A percentile compares a stretch with the other conserved stretches of the same genome.
These are phyloP conservation scores for Enteromius fasciolatus DNA, from an alignment of 2,797 vertebrate species.

Conservation along the genomic window DNA sequence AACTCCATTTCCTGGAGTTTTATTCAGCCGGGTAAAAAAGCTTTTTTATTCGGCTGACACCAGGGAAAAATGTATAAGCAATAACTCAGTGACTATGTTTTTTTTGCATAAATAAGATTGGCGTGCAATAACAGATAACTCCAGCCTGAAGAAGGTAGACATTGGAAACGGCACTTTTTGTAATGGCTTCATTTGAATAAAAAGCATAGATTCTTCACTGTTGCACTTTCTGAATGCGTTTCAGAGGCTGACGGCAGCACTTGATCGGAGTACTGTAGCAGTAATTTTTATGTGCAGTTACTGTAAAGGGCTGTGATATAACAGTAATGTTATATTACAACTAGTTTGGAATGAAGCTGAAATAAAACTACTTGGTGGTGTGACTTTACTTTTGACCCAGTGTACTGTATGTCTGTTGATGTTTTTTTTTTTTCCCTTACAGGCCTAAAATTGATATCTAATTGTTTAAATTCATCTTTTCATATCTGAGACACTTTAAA, in stretches of 20 bases:
- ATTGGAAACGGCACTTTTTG: conserved; percentile 11
- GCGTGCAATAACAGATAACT: background rate
- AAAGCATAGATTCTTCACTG: conserved; percentile 56
- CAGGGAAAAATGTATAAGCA: conserved; percentile 22
- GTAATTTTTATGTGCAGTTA: background rate
- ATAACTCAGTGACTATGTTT: conserved; percentile 13
- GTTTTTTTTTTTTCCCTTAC: background rate
- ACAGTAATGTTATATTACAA: background rate
- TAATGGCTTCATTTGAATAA: conserved; percentile 1
- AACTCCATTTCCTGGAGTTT: background rate
- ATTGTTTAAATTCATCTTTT: background rate
- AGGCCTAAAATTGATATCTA: background rate
- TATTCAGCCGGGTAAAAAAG: background rate
- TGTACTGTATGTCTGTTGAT: background rate
- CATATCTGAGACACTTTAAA: background rate
- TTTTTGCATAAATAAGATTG: conserved; percentile 27
- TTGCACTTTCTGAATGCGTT: conserved; percentile 63
- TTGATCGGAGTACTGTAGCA: conserved; percentile 51
- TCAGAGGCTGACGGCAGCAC: conserved; percentile 13
- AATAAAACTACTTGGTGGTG: conserved; percentile 34
- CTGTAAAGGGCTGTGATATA: conserved; percentile 17
- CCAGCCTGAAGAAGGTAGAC: background rate
- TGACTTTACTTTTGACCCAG: conserved; percentile 4
- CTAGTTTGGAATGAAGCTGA: conserved; percentile 18
- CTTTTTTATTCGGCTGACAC: conserved; percentile 34